phyloP scores from a whole-genome alignment of 2,888 invertebrate species.

The Oscheius sp. region DNA sequence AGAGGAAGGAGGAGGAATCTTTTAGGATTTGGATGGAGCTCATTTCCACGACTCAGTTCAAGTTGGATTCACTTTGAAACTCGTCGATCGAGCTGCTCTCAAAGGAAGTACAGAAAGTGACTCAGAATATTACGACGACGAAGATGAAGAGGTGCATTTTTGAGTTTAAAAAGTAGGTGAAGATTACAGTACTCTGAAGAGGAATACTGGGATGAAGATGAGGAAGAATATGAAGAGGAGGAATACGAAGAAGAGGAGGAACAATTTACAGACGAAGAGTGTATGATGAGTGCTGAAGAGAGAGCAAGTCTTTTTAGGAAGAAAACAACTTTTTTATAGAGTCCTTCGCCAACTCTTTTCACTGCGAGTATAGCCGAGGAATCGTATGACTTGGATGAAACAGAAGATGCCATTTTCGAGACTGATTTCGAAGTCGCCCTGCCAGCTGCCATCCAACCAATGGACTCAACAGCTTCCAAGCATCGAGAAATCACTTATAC shows the following conservation, averaged over 20 bases:
- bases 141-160: constrained; percentile 20
- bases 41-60: constrained; percentile 48
- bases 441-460: neutral
- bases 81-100: constrained; percentile 60
- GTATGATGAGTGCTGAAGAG: constrained; percentile 30
- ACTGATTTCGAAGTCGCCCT: constrained; percentile 17
- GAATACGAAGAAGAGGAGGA: constrained; percentile 46
- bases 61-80: constrained; percentile 64
- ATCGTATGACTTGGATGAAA: constrained; percentile 22
- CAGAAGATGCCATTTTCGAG: constrained; percentile 19
- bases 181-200: constrained; percentile 44
- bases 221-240: constrained; percentile 41
- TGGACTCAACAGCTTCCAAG: neutral
- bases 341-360: constrained; percentile 17
- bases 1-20: no score
- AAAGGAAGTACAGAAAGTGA: constrained; percentile 55
- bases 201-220: constrained; percentile 53
- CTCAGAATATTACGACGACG: constrained; percentile 49
- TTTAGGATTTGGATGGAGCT: constrained; percentile 2
- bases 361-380: constrained; percentile 20
- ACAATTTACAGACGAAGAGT: constrained; percentile 35
- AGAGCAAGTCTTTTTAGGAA: neutral
- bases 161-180: constrained; percentile 11
- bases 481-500: constrained; percentile 27
- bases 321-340: neutral